Base-by-base conservation (phyloP, 2,113 vertebrate genomes). In the Dascyllus trimaculatus region DNA sequence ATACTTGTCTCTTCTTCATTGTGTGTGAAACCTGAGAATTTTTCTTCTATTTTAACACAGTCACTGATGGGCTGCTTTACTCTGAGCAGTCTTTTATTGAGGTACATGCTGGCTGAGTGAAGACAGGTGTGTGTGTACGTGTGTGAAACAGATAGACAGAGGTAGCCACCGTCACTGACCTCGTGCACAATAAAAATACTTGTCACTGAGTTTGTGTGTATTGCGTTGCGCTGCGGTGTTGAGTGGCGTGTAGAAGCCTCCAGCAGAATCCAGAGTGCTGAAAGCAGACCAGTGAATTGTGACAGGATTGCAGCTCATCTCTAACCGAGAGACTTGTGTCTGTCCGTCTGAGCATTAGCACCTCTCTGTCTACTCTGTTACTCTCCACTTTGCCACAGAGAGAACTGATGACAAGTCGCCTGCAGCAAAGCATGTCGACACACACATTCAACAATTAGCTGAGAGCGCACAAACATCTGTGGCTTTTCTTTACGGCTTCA, bases 281-380 rank as follows among this genome's bases (percentile, higher is more conserved):
- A 93, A 81, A 91, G 89, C 68, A 13, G 52, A 61, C 17, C 85
- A 56, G 73, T 87, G 84, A 78, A 53, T 85, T 79, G 80, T 92
- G 91, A 92, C 80, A 60, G 73, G 58, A 82, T 71, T 71, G 81
- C 61, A 82, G 61, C 77, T 73, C 67, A 64, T 82, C 84, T 87
- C 66, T 64, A 26, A 82, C 89, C 65, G 76, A 58, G 60, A 72
- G 72, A 17, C 78, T 57, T 26, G 54, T 71, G 68, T 91, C 78
- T 77, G 83, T 86, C 78, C 53, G 71, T 70, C 78, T 18, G 75
- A 80, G 68, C 22, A 70, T 83, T 85, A 86, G 71, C 82, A 81
- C 82, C 64, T 82, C 58, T 71, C 61, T 11, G 67, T 87, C 69
- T 48, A 0, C 65, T 76, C 75, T 7, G 63, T 62, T 72, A 6